phyloP scores from a whole-genome alignment of 2,113 vertebrate genomes.

The Rhadina sibilatrix region DNA sequence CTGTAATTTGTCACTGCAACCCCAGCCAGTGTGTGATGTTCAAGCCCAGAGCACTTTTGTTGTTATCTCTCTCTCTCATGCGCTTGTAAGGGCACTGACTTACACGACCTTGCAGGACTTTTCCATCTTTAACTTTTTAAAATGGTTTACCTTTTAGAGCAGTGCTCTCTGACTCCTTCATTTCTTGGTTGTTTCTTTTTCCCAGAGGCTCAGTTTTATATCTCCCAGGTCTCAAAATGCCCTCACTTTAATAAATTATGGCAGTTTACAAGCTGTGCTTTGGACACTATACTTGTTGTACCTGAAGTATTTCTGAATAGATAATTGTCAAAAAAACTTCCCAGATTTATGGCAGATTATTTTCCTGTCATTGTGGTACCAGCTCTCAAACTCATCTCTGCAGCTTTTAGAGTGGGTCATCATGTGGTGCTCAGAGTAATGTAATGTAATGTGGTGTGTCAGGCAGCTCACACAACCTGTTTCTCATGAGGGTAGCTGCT shows the following conservation, averaged over 20 bases:
- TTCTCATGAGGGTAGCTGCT: neutral
- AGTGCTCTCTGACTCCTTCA: neutral
- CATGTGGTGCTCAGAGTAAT: neutral
- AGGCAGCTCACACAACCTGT: neutral
- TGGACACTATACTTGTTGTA: neutral
- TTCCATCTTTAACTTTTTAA: conserved; percentile 31
- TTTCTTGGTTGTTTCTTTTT: neutral
- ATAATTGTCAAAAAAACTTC: neutral
- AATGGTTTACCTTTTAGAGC: conserved; percentile 1
- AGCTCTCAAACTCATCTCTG: neutral
- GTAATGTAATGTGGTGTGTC: neutral
- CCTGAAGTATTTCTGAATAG: conserved; percentile 11
- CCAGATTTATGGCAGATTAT: neutral
- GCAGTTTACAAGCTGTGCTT: neutral
- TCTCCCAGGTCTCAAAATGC: neutral
- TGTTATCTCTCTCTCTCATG: neutral
- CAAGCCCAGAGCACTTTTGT: neutral
- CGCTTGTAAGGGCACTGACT: neutral
- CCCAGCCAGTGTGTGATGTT: neutral
- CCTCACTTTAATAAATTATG: conserved; percentile 2
- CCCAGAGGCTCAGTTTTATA: neutral
- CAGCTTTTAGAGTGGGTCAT: neutral
- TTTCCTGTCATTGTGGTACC: neutral
- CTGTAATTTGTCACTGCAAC: neutral
- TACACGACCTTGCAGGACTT: neutral